Evolutionary conservation across 1,140 invertebrate genomes (phyloP).

Genomic region (Drosophila seguyi): DNA sequence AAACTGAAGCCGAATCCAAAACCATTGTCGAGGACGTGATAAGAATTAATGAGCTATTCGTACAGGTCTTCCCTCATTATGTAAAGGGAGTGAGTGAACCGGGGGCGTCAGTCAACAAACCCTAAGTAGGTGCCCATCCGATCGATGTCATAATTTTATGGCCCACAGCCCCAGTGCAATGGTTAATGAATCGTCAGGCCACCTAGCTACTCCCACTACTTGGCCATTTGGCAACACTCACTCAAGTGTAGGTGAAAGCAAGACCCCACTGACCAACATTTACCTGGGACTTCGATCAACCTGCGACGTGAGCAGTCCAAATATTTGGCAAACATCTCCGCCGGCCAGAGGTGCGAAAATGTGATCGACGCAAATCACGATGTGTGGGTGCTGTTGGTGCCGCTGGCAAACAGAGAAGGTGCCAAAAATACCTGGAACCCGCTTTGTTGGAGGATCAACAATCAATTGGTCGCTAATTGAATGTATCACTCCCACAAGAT

Average conservation of each 20-base stretch:
- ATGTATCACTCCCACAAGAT: conserved; percentile 47
- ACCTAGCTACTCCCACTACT: conserved; percentile 18
- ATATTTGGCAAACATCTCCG: conserved; percentile 44
- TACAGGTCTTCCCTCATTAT: conserved; percentile 62
- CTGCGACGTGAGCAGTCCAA: conserved; percentile 36
- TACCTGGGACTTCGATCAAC: conserved; percentile 5
- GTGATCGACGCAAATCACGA: conserved; percentile 31
- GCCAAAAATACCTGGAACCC: conserved; percentile 44
- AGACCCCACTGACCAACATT: conserved; percentile 21
- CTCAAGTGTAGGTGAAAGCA: conserved; percentile 27
- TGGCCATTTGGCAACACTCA: conserved; percentile 29
- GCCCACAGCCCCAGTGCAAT: conserved; percentile 50
- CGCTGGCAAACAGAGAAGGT: conserved; percentile 33
- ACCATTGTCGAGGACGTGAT: conserved; percentile 36
- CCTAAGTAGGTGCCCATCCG: conserved; percentile 48
- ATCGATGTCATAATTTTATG: conserved; percentile 77
- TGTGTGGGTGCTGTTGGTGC: conserved; percentile 37
- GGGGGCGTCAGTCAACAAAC: conserved; percentile 66
- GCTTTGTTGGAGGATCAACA: conserved; percentile 37
- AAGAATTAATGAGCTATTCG: conserved; percentile 47
- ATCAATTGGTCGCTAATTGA: conserved; percentile 48
- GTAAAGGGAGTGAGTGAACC: conserved; percentile 49
- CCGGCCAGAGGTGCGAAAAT: conserved; percentile 30
- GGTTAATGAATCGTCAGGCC: conserved; percentile 29
- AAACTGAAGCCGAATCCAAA: conserved; percentile 51